These are phyloP conservation scores for Nylanderia fulva DNA, from an alignment of 1,140 invertebrate genomes.

Conservation along the genomic window DNA sequence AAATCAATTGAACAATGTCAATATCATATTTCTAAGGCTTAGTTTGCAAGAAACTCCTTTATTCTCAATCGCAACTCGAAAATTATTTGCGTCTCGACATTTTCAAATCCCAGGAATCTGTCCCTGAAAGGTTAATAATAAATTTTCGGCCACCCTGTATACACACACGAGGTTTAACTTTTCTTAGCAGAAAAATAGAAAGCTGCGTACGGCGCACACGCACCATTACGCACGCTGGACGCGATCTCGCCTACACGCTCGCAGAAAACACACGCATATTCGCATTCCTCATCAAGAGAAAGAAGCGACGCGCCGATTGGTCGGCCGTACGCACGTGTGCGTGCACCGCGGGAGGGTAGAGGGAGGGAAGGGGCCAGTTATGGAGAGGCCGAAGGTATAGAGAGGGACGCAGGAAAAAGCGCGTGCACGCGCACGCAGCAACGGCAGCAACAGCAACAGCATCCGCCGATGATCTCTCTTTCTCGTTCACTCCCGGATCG, in stretches of 20 bases:
- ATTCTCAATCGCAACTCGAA: no score
- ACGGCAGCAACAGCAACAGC: slow-evolving; percentile 38
- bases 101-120: no score
- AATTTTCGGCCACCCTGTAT: no score
- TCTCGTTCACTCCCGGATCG: slow-evolving; percentile 28
- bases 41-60: no score
- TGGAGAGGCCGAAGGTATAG: slow-evolving; percentile 34
- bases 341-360: slow-evolving; percentile 12
- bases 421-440: slow-evolving; percentile 61
- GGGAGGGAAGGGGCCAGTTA: slow-evolving; percentile 20
- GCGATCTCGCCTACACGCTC: slow-evolving; percentile 31
- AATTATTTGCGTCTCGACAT: no score
- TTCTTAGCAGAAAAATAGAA: slow-evolving; percentile 29
- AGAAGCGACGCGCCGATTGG: slow-evolving; percentile 41
- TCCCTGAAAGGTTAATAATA: no score
- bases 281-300: neutral
- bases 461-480: slow-evolving; percentile 29
- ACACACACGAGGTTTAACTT: slow-evolving; percentile 23
- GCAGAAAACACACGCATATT: neutral
- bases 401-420: slow-evolving; percentile 69
- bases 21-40: no score
- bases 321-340: slow-evolving; percentile 1
- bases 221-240: slow-evolving; percentile 63
- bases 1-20: no score
- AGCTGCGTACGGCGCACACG: slow-evolving; percentile 48